Evolutionary conservation across 2,888 invertebrate genomes (phyloP).

Genomic region (Cheilosia variabilis): DNA sequence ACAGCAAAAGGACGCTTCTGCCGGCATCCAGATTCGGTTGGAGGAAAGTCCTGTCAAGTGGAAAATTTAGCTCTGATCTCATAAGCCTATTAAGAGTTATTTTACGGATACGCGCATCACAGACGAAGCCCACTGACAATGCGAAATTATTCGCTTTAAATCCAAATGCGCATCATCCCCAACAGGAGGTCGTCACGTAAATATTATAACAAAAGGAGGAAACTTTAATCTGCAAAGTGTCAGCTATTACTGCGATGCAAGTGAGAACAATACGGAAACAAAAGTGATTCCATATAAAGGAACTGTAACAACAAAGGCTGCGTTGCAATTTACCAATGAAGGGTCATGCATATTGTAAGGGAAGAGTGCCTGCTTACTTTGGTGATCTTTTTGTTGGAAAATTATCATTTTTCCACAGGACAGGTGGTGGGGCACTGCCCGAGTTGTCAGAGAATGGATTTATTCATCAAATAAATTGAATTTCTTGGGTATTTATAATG

Average conservation of each 20-base stretch:
- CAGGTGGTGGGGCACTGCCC: neutral
- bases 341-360: neutral
- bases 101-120: conserved; percentile 61
- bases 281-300: conserved; percentile 34
- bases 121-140: conserved; percentile 49
- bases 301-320: conserved; percentile 2
- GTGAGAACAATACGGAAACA: conserved; percentile 16
- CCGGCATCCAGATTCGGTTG: neutral
- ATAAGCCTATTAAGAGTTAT: conserved; percentile 72
- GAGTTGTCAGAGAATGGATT: conserved; percentile 28
- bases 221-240: conserved; percentile 56
- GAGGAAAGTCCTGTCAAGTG: conserved; percentile 46
- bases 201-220: conserved; percentile 14
- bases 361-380: neutral
- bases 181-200: neutral
- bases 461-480: conserved; percentile 64
- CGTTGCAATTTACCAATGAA: conserved; percentile 33
- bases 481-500: conserved; percentile 44
- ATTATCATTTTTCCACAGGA: neutral
- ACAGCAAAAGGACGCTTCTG: conserved; percentile 30
- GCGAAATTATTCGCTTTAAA: conserved; percentile 43
- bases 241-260: conserved; percentile 49
- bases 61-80: conserved; percentile 64
- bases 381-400: conserved; percentile 21
- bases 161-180: conserved; percentile 36